Conservation (phyloP, 2,888 invertebrate genomes). For the Lumbricus terrestris region DNA sequence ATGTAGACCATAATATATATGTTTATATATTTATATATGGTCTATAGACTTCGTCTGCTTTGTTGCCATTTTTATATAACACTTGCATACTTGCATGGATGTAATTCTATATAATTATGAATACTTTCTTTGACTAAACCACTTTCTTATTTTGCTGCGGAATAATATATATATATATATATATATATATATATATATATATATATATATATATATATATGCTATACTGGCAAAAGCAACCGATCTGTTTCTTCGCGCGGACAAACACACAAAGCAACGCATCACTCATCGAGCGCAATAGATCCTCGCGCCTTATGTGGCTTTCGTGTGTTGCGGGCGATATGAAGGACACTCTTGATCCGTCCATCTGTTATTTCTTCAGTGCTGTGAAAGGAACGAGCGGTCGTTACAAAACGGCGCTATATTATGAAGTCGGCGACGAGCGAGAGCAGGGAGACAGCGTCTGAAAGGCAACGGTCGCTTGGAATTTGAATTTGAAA, state of each 20-base stretch:
- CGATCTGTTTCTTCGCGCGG: neutral
- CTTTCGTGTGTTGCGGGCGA: neutral
- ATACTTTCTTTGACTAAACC: no score
- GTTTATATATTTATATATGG: no score
- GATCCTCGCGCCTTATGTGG: neutral
- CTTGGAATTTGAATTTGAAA: neutral
- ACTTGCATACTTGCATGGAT: no score
- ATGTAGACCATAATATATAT: no score
- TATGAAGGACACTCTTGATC: neutral
- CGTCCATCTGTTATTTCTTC: neutral
- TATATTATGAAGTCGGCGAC: neutral
- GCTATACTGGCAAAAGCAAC: neutral
- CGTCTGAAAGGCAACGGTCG: conserved; percentile 3
- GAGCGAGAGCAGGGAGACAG: neutral
- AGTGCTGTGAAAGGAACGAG: neutral
- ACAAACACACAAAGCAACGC: neutral
- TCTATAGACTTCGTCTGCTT: no score
- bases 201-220: no score
- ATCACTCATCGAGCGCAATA: neutral
- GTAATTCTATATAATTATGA: no score
- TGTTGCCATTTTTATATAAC: no score
- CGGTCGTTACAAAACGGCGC: neutral
- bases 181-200: no score
- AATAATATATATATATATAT: no score
- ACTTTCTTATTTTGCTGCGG: no score